Conservation (phyloP, 2,797 vertebrate species). For the Coendou prehensilis region DNA sequence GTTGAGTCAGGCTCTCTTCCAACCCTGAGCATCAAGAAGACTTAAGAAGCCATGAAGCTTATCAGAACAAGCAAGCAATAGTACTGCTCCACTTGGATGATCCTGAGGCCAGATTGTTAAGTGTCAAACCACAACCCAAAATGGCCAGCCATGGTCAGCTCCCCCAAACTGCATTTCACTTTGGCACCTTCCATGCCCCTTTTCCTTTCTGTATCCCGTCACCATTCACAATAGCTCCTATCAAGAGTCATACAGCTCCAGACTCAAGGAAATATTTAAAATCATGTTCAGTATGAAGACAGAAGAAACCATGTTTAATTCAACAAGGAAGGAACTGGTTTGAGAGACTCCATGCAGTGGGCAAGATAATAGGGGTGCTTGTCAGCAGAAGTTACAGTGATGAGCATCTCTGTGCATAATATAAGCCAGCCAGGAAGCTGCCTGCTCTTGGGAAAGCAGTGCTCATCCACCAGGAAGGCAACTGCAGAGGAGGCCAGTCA, state of each 20-base stretch:
- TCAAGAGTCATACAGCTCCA: not conserved
- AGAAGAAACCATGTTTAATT: conserved; percentile 20
- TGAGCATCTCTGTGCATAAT: not conserved
- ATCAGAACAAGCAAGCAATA: not conserved
- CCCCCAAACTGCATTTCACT: not conserved
- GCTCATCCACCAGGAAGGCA: not conserved
- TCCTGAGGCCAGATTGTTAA: not conserved
- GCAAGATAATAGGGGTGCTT: not conserved
- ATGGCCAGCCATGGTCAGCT: not conserved
- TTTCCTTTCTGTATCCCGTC: not conserved
- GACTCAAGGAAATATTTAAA: not conserved
- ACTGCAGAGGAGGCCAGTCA: not conserved
- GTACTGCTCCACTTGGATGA: not conserved
- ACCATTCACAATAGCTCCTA: not conserved
- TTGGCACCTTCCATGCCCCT: no score
- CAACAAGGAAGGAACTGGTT: not conserved
- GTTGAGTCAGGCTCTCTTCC: not conserved
- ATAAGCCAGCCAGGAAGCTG: not conserved
- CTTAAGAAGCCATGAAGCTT: not conserved
- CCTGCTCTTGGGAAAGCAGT: not conserved
- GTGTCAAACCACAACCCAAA: not conserved
- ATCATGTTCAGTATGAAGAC: not conserved
- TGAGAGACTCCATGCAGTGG: not conserved
- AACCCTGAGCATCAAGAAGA: not conserved
- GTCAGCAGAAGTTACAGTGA: not conserved